Evolutionary conservation across 1,140 invertebrate genomes (phyloP).

Genomic region (Littorina saxatilis): DNA sequence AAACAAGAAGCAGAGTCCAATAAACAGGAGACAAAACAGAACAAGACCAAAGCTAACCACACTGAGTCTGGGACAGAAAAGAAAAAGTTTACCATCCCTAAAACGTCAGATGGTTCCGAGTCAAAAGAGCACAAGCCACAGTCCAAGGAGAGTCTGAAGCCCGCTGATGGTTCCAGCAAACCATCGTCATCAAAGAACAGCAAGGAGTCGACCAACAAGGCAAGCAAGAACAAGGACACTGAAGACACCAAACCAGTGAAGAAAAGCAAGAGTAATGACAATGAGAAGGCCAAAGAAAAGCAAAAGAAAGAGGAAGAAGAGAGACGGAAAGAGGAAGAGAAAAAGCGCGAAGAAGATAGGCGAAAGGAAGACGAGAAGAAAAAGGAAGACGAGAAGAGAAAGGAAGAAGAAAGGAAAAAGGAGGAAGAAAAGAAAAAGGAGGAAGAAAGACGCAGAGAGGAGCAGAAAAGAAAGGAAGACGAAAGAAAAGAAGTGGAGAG

Average conservation of each 20-base stretch:
- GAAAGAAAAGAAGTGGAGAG: constrained; percentile 47
- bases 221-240: constrained; percentile 36
- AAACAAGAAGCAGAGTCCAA: constrained; percentile 25
- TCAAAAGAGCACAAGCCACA: constrained; percentile 32
- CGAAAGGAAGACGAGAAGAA: constrained; percentile 24
- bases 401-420: constrained; percentile 35
- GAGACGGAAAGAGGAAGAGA: constrained; percentile 39
- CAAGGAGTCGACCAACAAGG: constrained; percentile 29
- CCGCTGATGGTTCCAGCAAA: background rate
- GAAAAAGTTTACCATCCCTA: constrained; percentile 52
- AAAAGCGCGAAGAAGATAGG: constrained; percentile 55
- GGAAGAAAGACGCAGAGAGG: constrained; percentile 34
- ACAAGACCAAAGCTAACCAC: constrained; percentile 34
- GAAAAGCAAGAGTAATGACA: constrained; percentile 42
- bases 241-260: constrained; percentile 38
- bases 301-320: constrained; percentile 39
- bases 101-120: constrained; percentile 40
- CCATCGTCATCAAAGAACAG: constrained; percentile 35
- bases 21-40: constrained; percentile 65
- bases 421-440: constrained; percentile 53
- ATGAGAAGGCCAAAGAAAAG: constrained; percentile 38
- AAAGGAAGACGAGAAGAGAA: constrained; percentile 28
- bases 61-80: constrained; percentile 34
- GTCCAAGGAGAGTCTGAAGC: constrained; percentile 32
- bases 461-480: constrained; percentile 48